A percentile compares a stretch with the other conserved stretches of the same genome.
These are phyloP conservation scores for Tridacna gigas DNA, from an alignment of 2,888 invertebrate genomes.

Conservation along the genomic window DNA sequence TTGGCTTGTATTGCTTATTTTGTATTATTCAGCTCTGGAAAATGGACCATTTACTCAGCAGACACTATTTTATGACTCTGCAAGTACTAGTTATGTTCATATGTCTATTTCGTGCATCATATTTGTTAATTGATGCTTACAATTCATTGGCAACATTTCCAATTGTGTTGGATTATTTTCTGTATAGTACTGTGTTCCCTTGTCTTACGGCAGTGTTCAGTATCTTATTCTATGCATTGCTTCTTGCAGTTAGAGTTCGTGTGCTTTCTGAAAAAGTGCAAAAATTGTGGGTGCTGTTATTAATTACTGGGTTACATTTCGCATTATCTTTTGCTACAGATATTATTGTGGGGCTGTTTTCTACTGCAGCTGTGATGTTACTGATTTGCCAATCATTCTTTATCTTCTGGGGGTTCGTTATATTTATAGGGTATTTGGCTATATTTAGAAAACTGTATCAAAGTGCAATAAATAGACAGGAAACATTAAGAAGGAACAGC, in stretches of 20 bases:
- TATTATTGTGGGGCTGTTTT: constrained; percentile 86
- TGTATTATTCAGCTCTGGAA: constrained; percentile 94
- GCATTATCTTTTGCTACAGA: constrained; percentile 93
- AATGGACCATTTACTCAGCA: constrained; percentile 93
- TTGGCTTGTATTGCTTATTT: constrained; percentile 94
- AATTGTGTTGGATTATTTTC: constrained; percentile 90
- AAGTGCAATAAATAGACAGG: constrained; percentile 81
- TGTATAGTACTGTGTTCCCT: constrained; percentile 94
- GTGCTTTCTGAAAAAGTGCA: constrained; percentile 87
- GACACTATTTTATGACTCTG: constrained; percentile 94
- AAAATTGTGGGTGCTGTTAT: constrained; percentile 91
- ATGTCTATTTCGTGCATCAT: constrained; percentile 91
- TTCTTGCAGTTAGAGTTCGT: constrained; percentile 89
- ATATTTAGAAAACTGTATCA: constrained; percentile 80
- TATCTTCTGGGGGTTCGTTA: constrained; percentile 92
- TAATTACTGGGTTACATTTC: constrained; percentile 92
- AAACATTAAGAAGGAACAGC: constrained; percentile 67
- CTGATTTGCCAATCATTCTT: constrained; percentile 91
- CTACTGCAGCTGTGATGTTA: constrained; percentile 75
- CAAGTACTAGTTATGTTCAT: constrained; percentile 93
- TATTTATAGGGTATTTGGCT: constrained; percentile 92
- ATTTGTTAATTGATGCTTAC: constrained; percentile 96
- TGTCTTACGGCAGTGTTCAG: constrained; percentile 95
- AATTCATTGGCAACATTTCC: constrained; percentile 93
- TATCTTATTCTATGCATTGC: constrained; percentile 92